Evolutionary conservation across 2,797 vertebrate genomes (phyloP).

Genomic region (Chelon labrosus): DNA sequence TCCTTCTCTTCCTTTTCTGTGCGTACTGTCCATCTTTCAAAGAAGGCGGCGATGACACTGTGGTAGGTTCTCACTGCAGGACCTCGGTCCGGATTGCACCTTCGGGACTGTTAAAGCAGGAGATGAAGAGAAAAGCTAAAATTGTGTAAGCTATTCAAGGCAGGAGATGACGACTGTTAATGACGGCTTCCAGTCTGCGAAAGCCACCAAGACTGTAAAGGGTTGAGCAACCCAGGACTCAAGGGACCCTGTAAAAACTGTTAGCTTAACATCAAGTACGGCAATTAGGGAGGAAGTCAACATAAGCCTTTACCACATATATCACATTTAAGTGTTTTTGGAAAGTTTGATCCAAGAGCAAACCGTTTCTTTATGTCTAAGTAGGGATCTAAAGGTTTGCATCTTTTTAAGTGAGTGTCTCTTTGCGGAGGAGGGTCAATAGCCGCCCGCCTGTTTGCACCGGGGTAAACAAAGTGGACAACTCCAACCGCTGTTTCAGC

Average conservation of each 20-base stretch:
- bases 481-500: slow-evolving; percentile 65
- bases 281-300: slow-evolving; percentile 71
- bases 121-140: slow-evolving; percentile 38
- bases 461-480: slow-evolving; percentile 64
- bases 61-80: slow-evolving; percentile 43
- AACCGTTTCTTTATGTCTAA: slow-evolving; percentile 53
- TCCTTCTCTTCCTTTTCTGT: neutral
- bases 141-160: slow-evolving; percentile 26
- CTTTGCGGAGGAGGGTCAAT: slow-evolving; percentile 51
- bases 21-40: slow-evolving; percentile 47
- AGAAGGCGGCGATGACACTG: slow-evolving; percentile 38
- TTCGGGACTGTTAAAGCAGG: slow-evolving; percentile 48
- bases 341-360: slow-evolving; percentile 60
- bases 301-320: slow-evolving; percentile 55
- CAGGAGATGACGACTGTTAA: slow-evolving; percentile 44
- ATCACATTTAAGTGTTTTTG: slow-evolving; percentile 76
- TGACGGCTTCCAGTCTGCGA: slow-evolving; percentile 55
- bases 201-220: slow-evolving; percentile 42
- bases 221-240: slow-evolving; percentile 40
- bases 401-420: slow-evolving; percentile 55
- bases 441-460: slow-evolving; percentile 53
- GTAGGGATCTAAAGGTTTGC: slow-evolving; percentile 51
- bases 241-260: slow-evolving; percentile 69
- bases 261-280: slow-evolving; percentile 67
- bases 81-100: slow-evolving; percentile 28